Percentiles rank a stretch among this genome's conserved stretches.
Conservation (phyloP, 53 echinoderm and acorn worm species). For the Astropecten irregularis region DNA sequence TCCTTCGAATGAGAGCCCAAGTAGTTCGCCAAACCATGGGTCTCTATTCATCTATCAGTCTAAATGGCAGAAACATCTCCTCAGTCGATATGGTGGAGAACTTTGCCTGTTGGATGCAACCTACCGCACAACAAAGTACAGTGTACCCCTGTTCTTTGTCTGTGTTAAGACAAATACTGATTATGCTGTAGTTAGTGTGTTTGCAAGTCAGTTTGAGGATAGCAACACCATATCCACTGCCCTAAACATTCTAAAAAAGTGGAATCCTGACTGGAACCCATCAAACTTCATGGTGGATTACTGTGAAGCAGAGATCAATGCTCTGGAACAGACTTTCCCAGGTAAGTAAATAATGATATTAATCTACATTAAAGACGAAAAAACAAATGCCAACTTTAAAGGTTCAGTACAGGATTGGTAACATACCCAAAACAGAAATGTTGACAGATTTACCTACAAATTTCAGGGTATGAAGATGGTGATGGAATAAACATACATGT, state of each 20-base stretch:
- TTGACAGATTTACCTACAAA: no score
- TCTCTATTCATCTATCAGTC: constrained; percentile 38
- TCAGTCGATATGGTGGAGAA: constrained; percentile 47
- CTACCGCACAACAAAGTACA: constrained; percentile 39
- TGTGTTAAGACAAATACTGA: constrained; percentile 40
- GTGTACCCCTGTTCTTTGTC: constrained; percentile 45
- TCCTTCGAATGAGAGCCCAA: not conserved
- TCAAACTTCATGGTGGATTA: constrained; percentile 30
- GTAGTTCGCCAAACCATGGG: not conserved
- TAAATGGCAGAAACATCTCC: constrained; percentile 32
- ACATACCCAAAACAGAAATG: no score
- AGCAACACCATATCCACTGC: not conserved
- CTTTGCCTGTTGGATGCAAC: constrained; percentile 52
- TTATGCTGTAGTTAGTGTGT: constrained; percentile 35
- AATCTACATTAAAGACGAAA: not conserved
- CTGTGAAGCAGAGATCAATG: constrained; percentile 33
- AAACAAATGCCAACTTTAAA: not conserved
- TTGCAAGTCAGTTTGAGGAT: constrained; percentile 22
- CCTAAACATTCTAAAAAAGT: constrained; percentile 2
- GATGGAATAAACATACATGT: no score
- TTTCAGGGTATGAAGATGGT: no score
- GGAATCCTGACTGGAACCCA: constrained; percentile 25
- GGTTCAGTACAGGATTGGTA: no score
- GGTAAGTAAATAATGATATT: constrained; percentile 13
- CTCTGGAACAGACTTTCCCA: constrained; percentile 25